Conservation (phyloP, 2,888 invertebrate genomes). For the Drosophila prolongata region DNA sequence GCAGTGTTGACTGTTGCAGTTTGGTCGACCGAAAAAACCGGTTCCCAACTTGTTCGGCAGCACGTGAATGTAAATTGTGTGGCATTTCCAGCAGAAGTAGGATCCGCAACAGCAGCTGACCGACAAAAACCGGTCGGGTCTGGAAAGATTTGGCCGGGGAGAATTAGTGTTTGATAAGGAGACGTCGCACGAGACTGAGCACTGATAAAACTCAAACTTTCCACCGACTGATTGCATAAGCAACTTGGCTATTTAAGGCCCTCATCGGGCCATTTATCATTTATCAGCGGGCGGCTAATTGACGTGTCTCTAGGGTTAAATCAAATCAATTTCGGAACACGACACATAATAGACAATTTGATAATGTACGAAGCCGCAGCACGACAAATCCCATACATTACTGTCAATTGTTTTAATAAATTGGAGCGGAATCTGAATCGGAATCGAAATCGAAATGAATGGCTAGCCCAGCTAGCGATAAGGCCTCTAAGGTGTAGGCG, state of each 20-base stretch:
- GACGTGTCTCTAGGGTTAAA: slow-evolving; percentile 25
- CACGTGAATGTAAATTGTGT: slow-evolving; percentile 43
- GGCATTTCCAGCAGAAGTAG: slow-evolving; percentile 13
- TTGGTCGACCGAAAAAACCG: slow-evolving; percentile 46
- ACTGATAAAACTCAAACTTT: slow-evolving; percentile 20
- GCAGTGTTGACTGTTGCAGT: slow-evolving; percentile 54
- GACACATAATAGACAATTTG: slow-evolving; percentile 62
- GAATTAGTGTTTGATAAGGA: slow-evolving; percentile 15
- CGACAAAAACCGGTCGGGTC: slow-evolving; percentile 41
- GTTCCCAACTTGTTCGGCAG: slow-evolving; percentile 50
- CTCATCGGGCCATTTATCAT: slow-evolving; percentile 5
- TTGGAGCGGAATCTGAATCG: slow-evolving; percentile 52
- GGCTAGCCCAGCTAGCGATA: slow-evolving; percentile 37
- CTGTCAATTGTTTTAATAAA: slow-evolving; percentile 65
- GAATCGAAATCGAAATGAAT: slow-evolving; percentile 50
- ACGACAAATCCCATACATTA: slow-evolving; percentile 59
- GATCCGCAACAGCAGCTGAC: slow-evolving; percentile 35
- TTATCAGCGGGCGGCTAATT: slow-evolving; percentile 27
- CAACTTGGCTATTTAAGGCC: slow-evolving; percentile 29
- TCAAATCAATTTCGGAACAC: slow-evolving; percentile 53
- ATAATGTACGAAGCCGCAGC: slow-evolving; percentile 55
- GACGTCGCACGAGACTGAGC: slow-evolving; percentile 32
- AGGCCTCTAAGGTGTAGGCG: slow-evolving; percentile 15
- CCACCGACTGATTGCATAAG: slow-evolving; percentile 25
- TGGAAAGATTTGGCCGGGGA: slow-evolving; percentile 13